Conservation (phyloP, 2,113 vertebrate genomes). For the Hassar affinis region DNA sequence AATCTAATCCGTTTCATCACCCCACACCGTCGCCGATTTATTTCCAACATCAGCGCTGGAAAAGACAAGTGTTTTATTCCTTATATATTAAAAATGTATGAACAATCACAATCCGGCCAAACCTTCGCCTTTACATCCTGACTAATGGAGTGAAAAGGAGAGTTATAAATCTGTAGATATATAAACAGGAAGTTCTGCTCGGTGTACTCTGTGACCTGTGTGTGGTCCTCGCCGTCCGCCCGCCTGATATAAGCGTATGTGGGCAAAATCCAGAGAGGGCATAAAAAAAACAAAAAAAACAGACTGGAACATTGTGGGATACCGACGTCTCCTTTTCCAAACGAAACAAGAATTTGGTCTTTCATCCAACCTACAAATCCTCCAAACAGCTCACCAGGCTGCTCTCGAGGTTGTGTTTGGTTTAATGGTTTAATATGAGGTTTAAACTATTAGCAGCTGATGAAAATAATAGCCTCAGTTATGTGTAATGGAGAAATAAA, state of each 20-base stretch:
- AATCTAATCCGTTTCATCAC: no score
- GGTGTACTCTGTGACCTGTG: slow-evolving; percentile 34
- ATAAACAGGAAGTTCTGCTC: slow-evolving; percentile 25
- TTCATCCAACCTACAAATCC: slow-evolving; percentile 36
- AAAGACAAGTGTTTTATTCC: neutral
- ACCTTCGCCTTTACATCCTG: slow-evolving; percentile 15
- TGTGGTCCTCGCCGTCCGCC: slow-evolving; percentile 44
- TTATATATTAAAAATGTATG: neutral
- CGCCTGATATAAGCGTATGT: slow-evolving; percentile 13
- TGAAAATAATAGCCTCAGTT: neutral
- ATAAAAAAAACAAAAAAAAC: neutral
- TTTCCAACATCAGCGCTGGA: neutral
- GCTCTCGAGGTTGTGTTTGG: slow-evolving; percentile 20
- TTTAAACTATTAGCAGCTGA: slow-evolving; percentile 18
- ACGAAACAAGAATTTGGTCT: slow-evolving; percentile 28
- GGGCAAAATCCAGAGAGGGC: slow-evolving; percentile 13
- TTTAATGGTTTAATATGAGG: slow-evolving; percentile 1
- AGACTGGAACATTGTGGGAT: slow-evolving; percentile 12
- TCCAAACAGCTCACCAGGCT: neutral
- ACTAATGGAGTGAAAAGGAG: slow-evolving; percentile 25
- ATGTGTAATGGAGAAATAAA: slow-evolving; percentile 16
- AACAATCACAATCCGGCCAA: neutral
- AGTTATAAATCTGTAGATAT: neutral
- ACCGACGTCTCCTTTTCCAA: slow-evolving; percentile 27
- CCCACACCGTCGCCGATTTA: neutral